These are phyloP conservation scores for Noctuana brunneofusca DNA, from an alignment of 2,888 invertebrate species.

Conservation along the genomic window DNA sequence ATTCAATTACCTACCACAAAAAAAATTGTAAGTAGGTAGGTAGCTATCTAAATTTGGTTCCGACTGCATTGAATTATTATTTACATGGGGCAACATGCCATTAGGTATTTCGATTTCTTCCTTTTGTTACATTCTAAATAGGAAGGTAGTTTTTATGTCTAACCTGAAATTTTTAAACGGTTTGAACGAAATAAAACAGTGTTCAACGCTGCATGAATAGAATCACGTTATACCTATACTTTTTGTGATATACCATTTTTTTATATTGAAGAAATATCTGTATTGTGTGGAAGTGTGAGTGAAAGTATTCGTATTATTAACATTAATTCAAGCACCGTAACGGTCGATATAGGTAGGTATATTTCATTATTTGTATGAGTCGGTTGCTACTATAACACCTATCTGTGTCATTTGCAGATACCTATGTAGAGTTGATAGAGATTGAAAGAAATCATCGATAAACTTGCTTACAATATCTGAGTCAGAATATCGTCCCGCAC, in stretches of 20 bases:
- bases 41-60: too few relatives aligned
- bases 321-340: conserved; percentile 16
- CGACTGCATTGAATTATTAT: too few relatives aligned
- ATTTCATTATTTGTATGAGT: conserved; percentile 3
- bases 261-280: conserved; percentile 15
- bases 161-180: not conserved
- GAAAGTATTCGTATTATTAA: conserved; percentile 30
- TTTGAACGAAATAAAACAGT: not conserved
- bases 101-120: too few relatives aligned
- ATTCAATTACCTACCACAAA: too few relatives aligned
- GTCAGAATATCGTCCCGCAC: too few relatives aligned
- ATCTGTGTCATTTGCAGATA: not conserved
- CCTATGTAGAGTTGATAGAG: too few relatives aligned
- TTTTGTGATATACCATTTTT: conserved; percentile 9
- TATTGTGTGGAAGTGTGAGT: conserved; percentile 28
- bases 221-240: conserved; percentile 19
- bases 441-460: too few relatives aligned
- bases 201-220: not conserved
- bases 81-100: too few relatives aligned
- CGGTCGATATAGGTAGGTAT: conserved; percentile 18
- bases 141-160: not conserved
- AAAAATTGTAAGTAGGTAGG: too few relatives aligned
- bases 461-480: too few relatives aligned
- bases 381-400: not conserved
- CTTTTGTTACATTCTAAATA: too few relatives aligned